Evolutionary conservation across 2,888 invertebrate species (phyloP), one percentile per base, ranked within the genome.

Genomic region (Melanargia galathea): DNA sequence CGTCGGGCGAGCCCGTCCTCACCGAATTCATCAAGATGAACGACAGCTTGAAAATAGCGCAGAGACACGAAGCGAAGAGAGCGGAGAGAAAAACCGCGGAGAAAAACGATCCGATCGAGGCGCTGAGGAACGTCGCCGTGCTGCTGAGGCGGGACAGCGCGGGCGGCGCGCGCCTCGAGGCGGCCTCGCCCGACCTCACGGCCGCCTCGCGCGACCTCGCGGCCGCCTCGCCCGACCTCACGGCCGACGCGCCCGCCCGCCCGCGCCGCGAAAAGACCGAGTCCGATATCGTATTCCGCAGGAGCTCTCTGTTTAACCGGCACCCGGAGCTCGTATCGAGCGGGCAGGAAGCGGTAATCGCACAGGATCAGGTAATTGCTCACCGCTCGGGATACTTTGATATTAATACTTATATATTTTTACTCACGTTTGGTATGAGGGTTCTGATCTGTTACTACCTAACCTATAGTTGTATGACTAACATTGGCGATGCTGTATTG

Each of bases 191-290:
- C 26, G 30, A 8, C 30, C 30, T 16, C 43, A 18, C 7, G 63
- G 80, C 82, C 26, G 84, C 81, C 66, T 82, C 4, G 26, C 26
- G 26, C 26, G 30, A 8, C 30, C 30, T 16, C 43, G 43, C 7
- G 63, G 80, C 82, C 26, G 84, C 81, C 66, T 82, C 87, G 24
- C 86, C 87, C 16, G 91, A 90, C 72, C 75, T 90, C 60, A 86
- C 90, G 51, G 86, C 83, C 5, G 75, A 82, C 67, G 81, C 84
- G 3, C 68, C 86, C 70, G 81, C 94, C 73, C 93, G 93, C 77
- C 96, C 96, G 57, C 93, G 97, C 77, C 93, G 97, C 76, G 97
- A 97, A 93, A 96, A 96, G 92, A 97, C 97, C 79, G 97, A 97
- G 90, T 96, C 96, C 66, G 96, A 96, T 85, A 96, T 97, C 81